These are phyloP conservation scores for Cebidichthys violaceus DNA, from an alignment of 2,113 vertebrate species.

Conservation along the genomic window DNA sequence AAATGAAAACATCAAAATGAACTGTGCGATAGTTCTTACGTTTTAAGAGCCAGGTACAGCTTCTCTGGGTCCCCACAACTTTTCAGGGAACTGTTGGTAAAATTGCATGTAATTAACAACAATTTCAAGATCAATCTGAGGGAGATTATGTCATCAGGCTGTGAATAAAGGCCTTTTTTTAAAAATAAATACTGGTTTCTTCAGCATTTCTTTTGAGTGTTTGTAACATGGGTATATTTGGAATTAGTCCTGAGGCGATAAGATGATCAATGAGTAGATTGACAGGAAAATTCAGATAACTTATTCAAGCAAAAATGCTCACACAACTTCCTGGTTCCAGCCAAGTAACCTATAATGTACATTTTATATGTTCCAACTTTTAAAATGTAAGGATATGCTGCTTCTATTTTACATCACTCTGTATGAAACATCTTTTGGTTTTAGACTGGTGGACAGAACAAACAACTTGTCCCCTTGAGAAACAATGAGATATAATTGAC, in stretches of 20 bases:
- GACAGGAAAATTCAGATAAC: neutral
- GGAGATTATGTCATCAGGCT: constrained; percentile 26
- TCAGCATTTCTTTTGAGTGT: neutral
- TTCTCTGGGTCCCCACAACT: neutral
- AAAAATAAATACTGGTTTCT: constrained; percentile 45
- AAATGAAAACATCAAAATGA: neutral
- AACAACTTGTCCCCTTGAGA: neutral
- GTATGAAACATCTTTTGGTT: neutral
- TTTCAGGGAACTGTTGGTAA: neutral
- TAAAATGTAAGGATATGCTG: neutral
- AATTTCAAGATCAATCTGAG: neutral
- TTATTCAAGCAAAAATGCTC: neutral
- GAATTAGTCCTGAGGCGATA: neutral
- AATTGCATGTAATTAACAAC: neutral
- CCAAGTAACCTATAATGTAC: neutral
- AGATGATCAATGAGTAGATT: neutral
- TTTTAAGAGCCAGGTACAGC: neutral
- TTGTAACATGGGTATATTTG: neutral
- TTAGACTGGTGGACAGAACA: neutral
- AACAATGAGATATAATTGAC: neutral
- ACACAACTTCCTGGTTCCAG: neutral
- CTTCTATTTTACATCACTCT: neutral
- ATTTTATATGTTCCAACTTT: neutral
- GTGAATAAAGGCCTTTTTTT: neutral
- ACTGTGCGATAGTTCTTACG: neutral